phyloP scores from a whole-genome alignment of 2,113 vertebrate species.

The Gyps fulvus region DNA sequence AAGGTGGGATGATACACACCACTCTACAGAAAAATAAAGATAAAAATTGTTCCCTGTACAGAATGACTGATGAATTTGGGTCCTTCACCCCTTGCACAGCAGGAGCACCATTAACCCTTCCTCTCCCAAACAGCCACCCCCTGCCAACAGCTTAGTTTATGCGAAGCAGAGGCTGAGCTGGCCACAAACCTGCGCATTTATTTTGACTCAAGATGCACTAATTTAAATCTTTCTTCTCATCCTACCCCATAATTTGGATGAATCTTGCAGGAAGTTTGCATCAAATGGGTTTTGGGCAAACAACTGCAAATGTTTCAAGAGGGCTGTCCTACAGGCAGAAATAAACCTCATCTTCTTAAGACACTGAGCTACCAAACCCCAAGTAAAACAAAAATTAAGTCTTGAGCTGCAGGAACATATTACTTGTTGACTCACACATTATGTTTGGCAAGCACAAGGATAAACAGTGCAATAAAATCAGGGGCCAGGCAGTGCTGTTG shows the following conservation, averaged over 20 bases:
- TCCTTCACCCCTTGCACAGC: neutral
- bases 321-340: neutral
- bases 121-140: neutral
- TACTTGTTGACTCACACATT: neutral
- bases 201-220: neutral
- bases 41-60: neutral
- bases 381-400: neutral
- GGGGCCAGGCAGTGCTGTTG: neutral
- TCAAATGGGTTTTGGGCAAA: neutral
- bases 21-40: neutral
- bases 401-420: neutral
- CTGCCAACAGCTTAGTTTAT: neutral
- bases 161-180: neutral
- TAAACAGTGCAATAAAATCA: neutral
- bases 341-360: neutral
- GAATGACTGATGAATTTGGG: neutral
- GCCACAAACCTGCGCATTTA: neutral
- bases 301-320: neutral
- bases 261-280: neutral
- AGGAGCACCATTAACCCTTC: neutral
- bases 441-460: neutral
- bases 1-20: accelerated
- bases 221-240: neutral
- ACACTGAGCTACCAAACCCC: neutral
- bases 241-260: neutral